Evolutionary conservation across 2,113 vertebrate genomes (phyloP).

Genomic region (Pleuronectes platessa): DNA sequence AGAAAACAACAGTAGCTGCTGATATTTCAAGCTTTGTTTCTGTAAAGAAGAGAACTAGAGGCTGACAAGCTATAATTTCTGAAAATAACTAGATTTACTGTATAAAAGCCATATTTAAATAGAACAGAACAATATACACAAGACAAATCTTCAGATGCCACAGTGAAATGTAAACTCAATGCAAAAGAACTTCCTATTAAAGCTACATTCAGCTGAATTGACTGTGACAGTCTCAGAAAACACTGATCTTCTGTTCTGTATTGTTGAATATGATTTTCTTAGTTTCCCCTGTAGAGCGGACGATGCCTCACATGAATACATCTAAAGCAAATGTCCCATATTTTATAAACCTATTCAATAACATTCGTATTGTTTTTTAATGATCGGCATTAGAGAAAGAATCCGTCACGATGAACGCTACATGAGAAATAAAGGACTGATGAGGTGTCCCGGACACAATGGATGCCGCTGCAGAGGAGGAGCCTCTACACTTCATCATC

Average conservation of each 20-base stretch:
- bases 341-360: neutral
- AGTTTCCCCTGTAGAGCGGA: neutral
- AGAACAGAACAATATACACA: too few species aligned
- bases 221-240: too few species aligned
- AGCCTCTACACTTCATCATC: conserved; percentile 42
- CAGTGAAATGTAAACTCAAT: too few species aligned
- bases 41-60: too few species aligned
- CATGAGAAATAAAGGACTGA: conserved; percentile 21
- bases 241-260: neutral
- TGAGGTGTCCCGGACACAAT: conserved; percentile 28
- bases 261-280: neutral
- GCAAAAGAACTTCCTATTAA: too few species aligned
- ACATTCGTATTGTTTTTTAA: neutral
- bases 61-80: too few species aligned
- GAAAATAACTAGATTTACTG: too few species aligned
- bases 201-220: too few species aligned
- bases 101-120: too few species aligned
- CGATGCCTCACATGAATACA: neutral
- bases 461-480: conserved; percentile 34
- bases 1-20: neutral
- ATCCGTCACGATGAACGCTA: conserved; percentile 11
- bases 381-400: neutral
- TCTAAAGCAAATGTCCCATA: neutral
- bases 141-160: too few species aligned
- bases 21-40: neutral